Evolutionary conservation across 2,113 vertebrate species (phyloP).

Genomic region (Psittacula cyanocephala): DNA sequence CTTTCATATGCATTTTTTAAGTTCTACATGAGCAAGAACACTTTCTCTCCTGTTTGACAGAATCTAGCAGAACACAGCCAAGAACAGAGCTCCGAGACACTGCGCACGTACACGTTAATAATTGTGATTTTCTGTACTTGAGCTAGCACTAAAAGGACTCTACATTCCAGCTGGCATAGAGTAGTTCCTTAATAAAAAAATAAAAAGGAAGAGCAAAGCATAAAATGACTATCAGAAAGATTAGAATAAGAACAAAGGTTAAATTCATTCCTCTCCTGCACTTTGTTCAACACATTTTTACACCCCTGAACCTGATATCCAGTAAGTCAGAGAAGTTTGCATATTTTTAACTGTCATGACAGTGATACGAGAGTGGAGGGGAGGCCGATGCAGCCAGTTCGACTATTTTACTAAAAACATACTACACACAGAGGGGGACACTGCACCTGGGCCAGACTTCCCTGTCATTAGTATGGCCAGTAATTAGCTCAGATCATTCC

Average conservation of each 20-base stretch:
- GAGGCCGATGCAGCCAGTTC: background rate
- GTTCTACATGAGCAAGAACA: background rate
- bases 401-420: background rate
- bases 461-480: background rate
- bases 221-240: background rate
- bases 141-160: background rate
- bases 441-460: background rate
- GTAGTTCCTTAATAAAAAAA: background rate
- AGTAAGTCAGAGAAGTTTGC: background rate
- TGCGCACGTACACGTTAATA: background rate
- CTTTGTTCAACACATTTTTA: background rate
- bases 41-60: background rate
- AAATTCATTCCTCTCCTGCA: background rate
- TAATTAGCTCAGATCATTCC: background rate
- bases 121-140: background rate
- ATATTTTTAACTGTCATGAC: background rate
- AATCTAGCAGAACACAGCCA: background rate
- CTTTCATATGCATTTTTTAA: background rate
- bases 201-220: fast-evolving
- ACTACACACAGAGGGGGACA: background rate
- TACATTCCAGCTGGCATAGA: background rate
- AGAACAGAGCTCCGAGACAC: background rate
- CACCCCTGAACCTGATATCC: background rate
- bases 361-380: background rate
- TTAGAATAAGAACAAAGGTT: background rate